Conservation (phyloP, 2,888 invertebrate genomes). For the Aphodius sticticus region DNA sequence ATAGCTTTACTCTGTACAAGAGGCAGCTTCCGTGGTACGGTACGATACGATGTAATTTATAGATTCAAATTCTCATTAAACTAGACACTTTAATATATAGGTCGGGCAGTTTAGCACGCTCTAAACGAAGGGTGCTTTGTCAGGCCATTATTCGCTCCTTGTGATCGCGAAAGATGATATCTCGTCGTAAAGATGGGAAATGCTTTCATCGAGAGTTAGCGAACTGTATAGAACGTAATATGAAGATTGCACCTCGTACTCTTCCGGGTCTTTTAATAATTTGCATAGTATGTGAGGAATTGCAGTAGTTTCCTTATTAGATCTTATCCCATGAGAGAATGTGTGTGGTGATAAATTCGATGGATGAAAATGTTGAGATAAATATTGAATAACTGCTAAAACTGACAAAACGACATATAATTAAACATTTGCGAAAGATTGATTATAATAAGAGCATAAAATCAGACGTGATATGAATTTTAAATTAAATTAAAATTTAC, state of each 20-base stretch:
- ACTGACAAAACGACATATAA: too few species aligned
- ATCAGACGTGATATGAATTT: too few species aligned
- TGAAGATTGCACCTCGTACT: neutral
- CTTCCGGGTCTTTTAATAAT: neutral
- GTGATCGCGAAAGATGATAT: neutral
- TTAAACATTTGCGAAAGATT: too few species aligned
- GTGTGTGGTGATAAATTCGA: too few species aligned
- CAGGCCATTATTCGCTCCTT: neutral
- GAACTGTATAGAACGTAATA: neutral
- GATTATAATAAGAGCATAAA: too few species aligned
- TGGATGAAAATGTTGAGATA: too few species aligned
- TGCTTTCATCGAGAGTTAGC: neutral
- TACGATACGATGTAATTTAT: neutral
- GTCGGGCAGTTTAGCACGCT: neutral
- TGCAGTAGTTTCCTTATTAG: too few species aligned
- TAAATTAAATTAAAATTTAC: too few species aligned
- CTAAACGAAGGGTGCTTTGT: conserved; percentile 4
- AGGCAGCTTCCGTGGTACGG: neutral
- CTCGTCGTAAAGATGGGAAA: neutral
- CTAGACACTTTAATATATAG: neutral
- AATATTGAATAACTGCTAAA: too few species aligned
- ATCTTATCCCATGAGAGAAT: too few species aligned
- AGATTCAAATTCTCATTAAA: neutral
- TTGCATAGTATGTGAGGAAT: neutral
- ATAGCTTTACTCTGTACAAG: neutral